phyloP scores from a whole-genome alignment of 2,797 vertebrate species.

The Rhabdophis nuchalis region DNA sequence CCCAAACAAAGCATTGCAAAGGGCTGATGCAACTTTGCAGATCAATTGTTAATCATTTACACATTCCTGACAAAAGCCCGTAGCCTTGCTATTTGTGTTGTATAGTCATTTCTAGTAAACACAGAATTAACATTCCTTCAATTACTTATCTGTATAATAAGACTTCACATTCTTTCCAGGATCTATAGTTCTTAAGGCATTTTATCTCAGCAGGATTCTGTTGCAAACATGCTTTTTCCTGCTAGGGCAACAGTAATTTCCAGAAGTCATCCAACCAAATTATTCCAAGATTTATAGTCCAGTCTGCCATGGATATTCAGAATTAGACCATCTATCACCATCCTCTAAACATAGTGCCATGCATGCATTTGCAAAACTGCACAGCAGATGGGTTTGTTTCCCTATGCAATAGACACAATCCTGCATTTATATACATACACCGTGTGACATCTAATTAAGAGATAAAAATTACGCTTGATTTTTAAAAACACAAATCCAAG shows the following conservation, averaged over 20 bases:
- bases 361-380: slow-evolving; percentile 21
- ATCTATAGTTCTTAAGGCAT: slow-evolving; percentile 58
- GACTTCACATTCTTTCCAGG: slow-evolving; percentile 68
- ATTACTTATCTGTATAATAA: slow-evolving; percentile 59
- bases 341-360: slow-evolving; percentile 37
- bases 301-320: slow-evolving; percentile 41
- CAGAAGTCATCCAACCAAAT: slow-evolving; percentile 53
- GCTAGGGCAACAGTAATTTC: slow-evolving; percentile 58
- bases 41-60: slow-evolving; percentile 30
- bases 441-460: slow-evolving; percentile 25
- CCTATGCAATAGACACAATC: slow-evolving; percentile 15
- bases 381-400: slow-evolving; percentile 32
- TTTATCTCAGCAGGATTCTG: slow-evolving; percentile 56
- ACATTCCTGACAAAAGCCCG: slow-evolving; percentile 11
- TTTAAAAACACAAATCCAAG: slow-evolving; percentile 34
- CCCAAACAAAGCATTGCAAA: not conserved
- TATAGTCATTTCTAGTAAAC: slow-evolving; percentile 43
- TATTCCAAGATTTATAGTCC: slow-evolving; percentile 47
- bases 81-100: slow-evolving; percentile 26
- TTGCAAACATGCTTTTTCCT: slow-evolving; percentile 62
- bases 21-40: not conserved
- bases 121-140: slow-evolving; percentile 63
- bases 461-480: slow-evolving; percentile 8
- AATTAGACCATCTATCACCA: slow-evolving; percentile 37
- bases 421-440: not conserved